Base-by-base conservation (phyloP, 2,797 vertebrate genomes). In the Discoglossus pictus region DNA sequence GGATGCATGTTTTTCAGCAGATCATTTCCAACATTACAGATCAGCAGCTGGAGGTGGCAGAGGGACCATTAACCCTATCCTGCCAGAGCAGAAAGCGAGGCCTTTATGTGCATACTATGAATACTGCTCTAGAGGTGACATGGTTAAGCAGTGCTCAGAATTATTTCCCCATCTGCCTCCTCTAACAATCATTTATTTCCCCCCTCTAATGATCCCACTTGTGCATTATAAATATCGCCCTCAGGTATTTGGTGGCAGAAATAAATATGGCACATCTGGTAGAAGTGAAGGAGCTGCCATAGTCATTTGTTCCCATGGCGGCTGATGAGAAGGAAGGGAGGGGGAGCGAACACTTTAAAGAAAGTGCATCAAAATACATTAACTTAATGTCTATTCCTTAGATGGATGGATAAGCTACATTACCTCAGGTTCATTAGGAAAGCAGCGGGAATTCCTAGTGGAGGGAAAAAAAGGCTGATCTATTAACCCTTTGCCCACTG, bases 281-380 rank as follows among this genome's bases (percentile, higher is more conserved):
- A 43, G 25, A 23, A 53, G 9, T 13, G 13, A 38, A 10, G 40
- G 15, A 39, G 20, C 23, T 40, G 38, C 59, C 34, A 54, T 31
- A 31, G 50, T 48, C 59, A 69, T 69, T 69, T 54, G 59, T 69
- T 69, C 43, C 67, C 59, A 69, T 55, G 59, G 67, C 7, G 31
- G 58, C 34, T 69, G 40, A 69, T 61, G 58, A 62, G 54, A 17
- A 31, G 20, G 31, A n/a, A 20, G 34, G 47, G 20, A 61, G 59
- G 67, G 52, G 48, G 42, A 31, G 21, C 11, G 13, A 20, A 53
- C 50, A 48, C 67, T 61, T 53, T 61, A 68, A 27, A 52, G 59
- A 55, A 62, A 47, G 58, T 38, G 42, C 40, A 62, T 62, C 27
- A 61, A 69, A 62, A 47, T 40, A 62, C 67, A 69, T 69, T 69